phyloP scores from a whole-genome alignment of 1,140 invertebrate species.

The Cardiocondyla obscurior region DNA sequence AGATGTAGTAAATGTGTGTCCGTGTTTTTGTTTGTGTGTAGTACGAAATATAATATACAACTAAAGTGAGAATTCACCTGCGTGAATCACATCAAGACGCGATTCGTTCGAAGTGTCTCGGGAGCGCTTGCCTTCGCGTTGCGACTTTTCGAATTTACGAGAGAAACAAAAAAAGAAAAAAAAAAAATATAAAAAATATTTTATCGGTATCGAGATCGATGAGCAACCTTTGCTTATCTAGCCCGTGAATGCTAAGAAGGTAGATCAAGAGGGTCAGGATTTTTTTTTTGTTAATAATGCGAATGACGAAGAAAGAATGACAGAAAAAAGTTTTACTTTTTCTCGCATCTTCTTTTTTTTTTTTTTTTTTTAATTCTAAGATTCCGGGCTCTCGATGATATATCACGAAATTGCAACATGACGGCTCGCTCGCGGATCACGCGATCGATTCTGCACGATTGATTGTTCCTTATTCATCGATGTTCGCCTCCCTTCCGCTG shows the following conservation, averaged over 20 bases:
- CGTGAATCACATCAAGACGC: constrained; percentile 21
- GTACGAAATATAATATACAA: constrained; percentile 9
- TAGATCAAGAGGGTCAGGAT: background rate
- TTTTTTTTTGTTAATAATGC: no score
- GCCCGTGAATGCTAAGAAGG: background rate
- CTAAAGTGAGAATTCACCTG: constrained; percentile 21
- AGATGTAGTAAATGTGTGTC: background rate
- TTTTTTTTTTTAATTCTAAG: background rate
- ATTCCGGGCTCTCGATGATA: background rate
- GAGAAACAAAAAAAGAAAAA: no score
- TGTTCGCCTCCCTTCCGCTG: background rate
- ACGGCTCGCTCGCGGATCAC: background rate
- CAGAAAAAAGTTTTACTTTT: background rate
- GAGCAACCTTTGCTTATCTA: constrained; percentile 39
- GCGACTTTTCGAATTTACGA: constrained; percentile 41
- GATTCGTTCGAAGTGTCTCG: constrained; percentile 57
- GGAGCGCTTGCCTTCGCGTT: constrained; percentile 12
- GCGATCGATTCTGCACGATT: constrained; percentile 10
- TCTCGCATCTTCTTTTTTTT: background rate
- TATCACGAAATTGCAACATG: constrained; percentile 38
- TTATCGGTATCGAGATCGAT: background rate
- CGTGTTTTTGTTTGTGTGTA: constrained; percentile 5
- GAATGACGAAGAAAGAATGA: constrained; percentile 21
- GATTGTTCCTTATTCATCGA: background rate
- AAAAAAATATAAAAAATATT: no score